A percentile compares a stretch with the other conserved stretches of the same genome.
These are phyloP conservation scores for Diploptera punctata DNA, from an alignment of 2,888 invertebrate species.

Conservation along the genomic window DNA sequence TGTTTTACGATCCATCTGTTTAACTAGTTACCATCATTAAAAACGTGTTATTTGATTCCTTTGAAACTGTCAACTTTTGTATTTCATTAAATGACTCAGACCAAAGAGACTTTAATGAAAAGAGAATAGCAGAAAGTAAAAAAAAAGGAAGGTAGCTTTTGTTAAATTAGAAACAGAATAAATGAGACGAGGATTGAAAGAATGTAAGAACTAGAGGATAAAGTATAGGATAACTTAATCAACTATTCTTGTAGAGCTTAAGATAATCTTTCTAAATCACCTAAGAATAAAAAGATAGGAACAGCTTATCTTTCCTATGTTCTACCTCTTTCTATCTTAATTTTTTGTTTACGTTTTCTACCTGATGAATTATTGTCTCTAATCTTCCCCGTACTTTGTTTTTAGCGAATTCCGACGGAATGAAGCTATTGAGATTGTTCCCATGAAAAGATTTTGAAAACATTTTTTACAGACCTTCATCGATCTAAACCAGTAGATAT, in stretches of 20 bases:
- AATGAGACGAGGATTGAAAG: background rate
- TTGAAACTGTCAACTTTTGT: background rate
- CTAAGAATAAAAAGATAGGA: background rate
- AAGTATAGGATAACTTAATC: background rate
- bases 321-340: background rate
- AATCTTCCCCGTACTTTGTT: background rate
- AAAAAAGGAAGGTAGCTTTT: background rate
- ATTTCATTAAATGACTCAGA: background rate
- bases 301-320: background rate
- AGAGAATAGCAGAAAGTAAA: background rate
- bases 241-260: no score
- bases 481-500: no score
- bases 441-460: no score
- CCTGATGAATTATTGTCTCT: background rate
- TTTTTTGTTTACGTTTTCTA: background rate
- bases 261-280: background rate
- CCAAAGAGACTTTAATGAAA: background rate
- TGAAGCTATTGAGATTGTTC: no score
- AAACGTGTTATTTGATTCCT: background rate
- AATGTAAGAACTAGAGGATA: background rate
- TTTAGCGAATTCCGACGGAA: no score
- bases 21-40: background rate
- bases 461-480: no score
- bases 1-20: no score
- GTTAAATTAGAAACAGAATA: background rate